phyloP scores from a whole-genome alignment of 2,888 invertebrate species.

The Serripes groenlandicus region DNA sequence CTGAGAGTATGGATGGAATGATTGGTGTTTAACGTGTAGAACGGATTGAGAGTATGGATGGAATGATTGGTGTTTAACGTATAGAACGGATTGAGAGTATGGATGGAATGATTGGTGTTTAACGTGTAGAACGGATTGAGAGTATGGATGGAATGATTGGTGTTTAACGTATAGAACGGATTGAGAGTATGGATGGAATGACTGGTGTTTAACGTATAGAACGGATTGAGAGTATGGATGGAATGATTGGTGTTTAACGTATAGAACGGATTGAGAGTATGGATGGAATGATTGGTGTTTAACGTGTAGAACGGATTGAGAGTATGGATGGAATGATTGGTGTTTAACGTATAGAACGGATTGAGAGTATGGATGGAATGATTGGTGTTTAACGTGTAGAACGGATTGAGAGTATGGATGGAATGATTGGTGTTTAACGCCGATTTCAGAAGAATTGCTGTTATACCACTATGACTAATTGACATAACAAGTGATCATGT shows the following conservation, averaged over 20 bases:
- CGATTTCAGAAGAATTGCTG: no score
- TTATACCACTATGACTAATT: no score
- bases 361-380: background rate
- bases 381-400: background rate
- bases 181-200: background rate
- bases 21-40: background rate
- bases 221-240: background rate
- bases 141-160: background rate
- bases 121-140: background rate
- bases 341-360: background rate
- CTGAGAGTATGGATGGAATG: background rate
- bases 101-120: background rate
- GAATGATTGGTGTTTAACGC: no score
- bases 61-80: background rate
- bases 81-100: background rate
- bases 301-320: background rate
- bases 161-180: background rate
- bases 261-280: background rate
- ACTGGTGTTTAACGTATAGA: background rate
- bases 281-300: background rate
- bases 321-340: background rate
- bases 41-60: background rate
- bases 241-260: background rate
- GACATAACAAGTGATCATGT: no score
- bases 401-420: background rate